phyloP scores from a whole-genome alignment of 2,797 vertebrate species.

The Squalus acanthias region DNA sequence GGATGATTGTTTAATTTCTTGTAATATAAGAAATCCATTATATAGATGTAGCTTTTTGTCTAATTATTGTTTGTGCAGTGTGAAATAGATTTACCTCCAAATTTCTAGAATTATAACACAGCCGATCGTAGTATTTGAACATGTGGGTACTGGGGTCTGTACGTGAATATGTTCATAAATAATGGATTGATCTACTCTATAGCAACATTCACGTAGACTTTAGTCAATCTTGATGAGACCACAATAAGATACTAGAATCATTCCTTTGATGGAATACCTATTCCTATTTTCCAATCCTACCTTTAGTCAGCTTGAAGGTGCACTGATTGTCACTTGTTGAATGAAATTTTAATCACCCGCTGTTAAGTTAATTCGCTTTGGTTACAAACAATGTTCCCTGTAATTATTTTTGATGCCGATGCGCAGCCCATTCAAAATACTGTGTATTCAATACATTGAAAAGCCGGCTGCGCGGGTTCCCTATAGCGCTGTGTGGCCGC shows the following conservation, averaged over 20 bases:
- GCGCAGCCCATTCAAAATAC: no score
- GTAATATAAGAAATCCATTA: background rate
- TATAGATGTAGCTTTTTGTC: background rate
- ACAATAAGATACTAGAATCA: background rate
- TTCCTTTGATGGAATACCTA: background rate
- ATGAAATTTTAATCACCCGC: background rate
- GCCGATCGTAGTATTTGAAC: background rate
- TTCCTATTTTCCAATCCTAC: background rate
- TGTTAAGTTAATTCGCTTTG: background rate
- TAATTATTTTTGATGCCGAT: no score
- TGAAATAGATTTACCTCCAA: background rate
- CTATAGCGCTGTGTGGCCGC: no score
- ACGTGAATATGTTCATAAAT: background rate
- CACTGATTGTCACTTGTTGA: background rate
- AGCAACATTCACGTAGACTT: background rate
- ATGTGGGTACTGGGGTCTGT: background rate
- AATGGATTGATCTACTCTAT: background rate
- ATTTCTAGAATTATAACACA: background rate
- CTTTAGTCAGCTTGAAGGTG: background rate
- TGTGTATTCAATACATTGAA: no score
- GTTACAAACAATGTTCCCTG: background rate
- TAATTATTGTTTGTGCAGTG: background rate
- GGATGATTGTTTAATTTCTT: background rate
- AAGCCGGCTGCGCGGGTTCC: no score
- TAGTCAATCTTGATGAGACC: no score